phyloP scores from a whole-genome alignment of 1,140 invertebrate genomes.

The Nomia melanderi region DNA sequence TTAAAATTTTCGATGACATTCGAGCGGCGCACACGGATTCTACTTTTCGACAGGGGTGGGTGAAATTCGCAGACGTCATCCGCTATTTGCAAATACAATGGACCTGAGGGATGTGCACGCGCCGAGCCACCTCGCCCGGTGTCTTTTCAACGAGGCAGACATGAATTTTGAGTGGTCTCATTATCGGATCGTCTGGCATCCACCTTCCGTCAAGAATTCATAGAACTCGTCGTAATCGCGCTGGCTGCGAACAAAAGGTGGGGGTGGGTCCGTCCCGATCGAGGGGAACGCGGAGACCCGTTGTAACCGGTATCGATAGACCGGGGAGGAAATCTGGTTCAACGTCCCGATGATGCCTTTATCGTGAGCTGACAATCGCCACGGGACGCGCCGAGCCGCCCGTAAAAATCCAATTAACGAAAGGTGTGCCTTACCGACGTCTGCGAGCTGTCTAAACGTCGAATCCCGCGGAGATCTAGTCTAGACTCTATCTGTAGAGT shows the following conservation, averaged over 20 bases:
- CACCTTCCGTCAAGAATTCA: constrained; percentile 47
- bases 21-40: too few species aligned
- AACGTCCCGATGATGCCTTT: constrained; percentile 62
- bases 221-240: constrained; percentile 47
- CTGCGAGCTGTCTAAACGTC: constrained; percentile 8
- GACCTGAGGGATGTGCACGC: constrained; percentile 16
- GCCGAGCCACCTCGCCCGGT: not conserved
- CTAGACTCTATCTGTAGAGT: not conserved
- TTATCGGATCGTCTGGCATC: constrained; percentile 48
- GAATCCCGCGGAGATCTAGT: not conserved
- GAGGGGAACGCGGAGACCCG: constrained; percentile 10
- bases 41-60: too few species aligned
- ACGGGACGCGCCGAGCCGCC: constrained; percentile 53
- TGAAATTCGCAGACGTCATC: constrained; percentile 11
- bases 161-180: constrained; percentile 53
- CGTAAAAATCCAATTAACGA: constrained; percentile 68
- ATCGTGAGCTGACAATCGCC: constrained; percentile 56
- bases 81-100: constrained; percentile 37
- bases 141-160: constrained; percentile 39
- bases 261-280: constrained; percentile 28
- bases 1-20: too few species aligned
- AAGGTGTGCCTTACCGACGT: constrained; percentile 25
- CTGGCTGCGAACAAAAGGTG: constrained; percentile 38
- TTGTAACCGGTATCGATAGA: constrained; percentile 39
- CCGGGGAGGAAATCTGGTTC: constrained; percentile 44